Percentiles rank a stretch among this genome's conserved stretches.
phyloP scores from a whole-genome alignment of 2,797 vertebrate species.

The Amblyopsis hoosieri region DNA sequence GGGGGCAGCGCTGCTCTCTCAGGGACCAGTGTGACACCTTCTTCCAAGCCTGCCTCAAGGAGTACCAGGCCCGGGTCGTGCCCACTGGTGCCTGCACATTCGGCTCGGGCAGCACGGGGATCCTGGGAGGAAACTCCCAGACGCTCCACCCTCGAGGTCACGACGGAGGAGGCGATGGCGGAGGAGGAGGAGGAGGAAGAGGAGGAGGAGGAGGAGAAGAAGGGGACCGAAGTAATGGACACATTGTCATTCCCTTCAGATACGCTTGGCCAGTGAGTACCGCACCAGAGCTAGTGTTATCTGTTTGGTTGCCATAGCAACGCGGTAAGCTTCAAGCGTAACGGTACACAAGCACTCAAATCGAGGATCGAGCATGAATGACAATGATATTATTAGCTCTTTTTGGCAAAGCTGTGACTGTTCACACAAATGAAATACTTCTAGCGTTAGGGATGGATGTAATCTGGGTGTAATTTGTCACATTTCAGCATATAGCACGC shows the following conservation, averaged over 20 bases:
- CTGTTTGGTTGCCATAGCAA: conserved; percentile 69
- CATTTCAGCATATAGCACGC: no score
- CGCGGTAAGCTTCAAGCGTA: conserved; percentile 61
- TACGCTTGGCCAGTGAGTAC: conserved; percentile 86
- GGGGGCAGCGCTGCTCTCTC: conserved; percentile 70
- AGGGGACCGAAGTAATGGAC: conserved; percentile 64
- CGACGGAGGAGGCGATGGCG: conserved; percentile 25
- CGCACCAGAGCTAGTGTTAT: conserved; percentile 55
- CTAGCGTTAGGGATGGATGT: neutral
- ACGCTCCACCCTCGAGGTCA: conserved; percentile 60
- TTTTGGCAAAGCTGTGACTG: conserved; percentile 5
- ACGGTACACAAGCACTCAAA: conserved; percentile 47
- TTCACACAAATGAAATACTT: no score
- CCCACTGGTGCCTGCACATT: conserved; percentile 78
- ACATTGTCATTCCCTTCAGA: conserved; percentile 81
- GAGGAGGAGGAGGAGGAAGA: conserved; percentile 51
- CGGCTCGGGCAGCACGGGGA: conserved; percentile 69
- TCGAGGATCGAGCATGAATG: conserved; percentile 54
- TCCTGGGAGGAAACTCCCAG: conserved; percentile 81
- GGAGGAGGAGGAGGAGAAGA: conserved; percentile 47
- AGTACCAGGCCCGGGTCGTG: conserved; percentile 80
- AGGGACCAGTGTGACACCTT: conserved; percentile 79
- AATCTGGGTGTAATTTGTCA: neutral
- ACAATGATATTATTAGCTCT: conserved; percentile 43
- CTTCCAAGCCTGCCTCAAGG: conserved; percentile 83